Base-by-base conservation (phyloP, 2,888 invertebrate genomes). In the Pseudococcus viburni region DNA sequence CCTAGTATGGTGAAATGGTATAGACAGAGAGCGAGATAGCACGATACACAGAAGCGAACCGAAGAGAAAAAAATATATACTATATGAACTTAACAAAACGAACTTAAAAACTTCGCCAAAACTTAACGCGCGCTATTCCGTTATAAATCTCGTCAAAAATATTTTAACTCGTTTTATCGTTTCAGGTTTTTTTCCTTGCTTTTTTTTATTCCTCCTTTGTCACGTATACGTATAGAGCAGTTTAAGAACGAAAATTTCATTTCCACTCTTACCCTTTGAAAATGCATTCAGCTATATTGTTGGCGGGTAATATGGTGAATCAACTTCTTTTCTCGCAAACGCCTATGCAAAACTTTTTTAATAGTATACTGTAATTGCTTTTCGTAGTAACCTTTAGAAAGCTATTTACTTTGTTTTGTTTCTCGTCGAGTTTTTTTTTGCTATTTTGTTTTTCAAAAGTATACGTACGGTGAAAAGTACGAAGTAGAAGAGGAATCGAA, bases 91-190 rank as follows among this genome's bases (percentile, higher is more conserved):
- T 80, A 19, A 80, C 80, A 80, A 80, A 80, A 80, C 80, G 80
- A 80, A 80, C 80, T 80, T 80, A 80, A 80, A 73, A 73, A 80
- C n/a, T 80, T 80, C 42, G 80, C 80, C 80, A 39, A 80, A 80
- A 80, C 80, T 80, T 80, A 80, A 80, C 80, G 80, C 59, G 59
- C 19, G n/a, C 80, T 80, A 80, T 80, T 80, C 42, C 80, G 80
- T 80, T 42, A 80, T 80, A 80, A 80, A 80, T 80, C 80, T 80
- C 80, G 80, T 80, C 80, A 80, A 80, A 80, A 80, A 80, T 80
- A 80, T 80, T 80, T 80, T 42, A 73, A 80, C 80, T 80, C 68
- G 68, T 73, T 73, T 73, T 73, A 73, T 73, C 68, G 68, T 73
- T 42, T 80, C 39, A 80, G 80, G 80, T 39, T 80, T 80, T 80